Evolutionary conservation across 2,797 vertebrate genomes (phyloP), one percentile per base, ranked within the genome.

Genomic region (Botia almorhae): DNA sequence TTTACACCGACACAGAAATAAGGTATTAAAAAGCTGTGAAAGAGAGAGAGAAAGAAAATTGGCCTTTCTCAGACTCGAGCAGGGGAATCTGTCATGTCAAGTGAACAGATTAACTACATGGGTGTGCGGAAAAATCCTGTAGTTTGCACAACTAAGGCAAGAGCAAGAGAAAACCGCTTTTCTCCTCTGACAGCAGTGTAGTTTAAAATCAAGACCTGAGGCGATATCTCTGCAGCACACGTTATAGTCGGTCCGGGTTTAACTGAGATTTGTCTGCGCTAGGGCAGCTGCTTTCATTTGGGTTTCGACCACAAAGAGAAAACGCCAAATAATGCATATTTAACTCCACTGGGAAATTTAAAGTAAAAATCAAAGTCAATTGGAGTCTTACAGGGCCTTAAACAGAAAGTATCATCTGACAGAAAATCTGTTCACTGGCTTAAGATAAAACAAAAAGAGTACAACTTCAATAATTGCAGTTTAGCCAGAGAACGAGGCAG

Each of bases 121-220:
- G 19, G 55, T 69, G 72, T 17, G 39, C 17, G 55, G 26, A 75
- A 26, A 68, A 58, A 74, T 65, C 50, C 29, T 60, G 26, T 51
- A 75, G 64, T 69, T 69, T 81, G 72, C 53, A 61, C 55, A 81
- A 39, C 43, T 63, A 17, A 63, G 43, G 55, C 71, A 69, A 39
- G 19, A 69, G 67, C 61, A 69, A 74, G 17, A 53, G 21, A 74
- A 81, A 81, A 75, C 43, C 39, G 64, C 68, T 36, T 26, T 29
- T 73, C 56, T 68, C 14, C 63, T 83, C 65, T 82, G 80, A 80
- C 76, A 80, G 79, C 67, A 67, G 48, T 70, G 63, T 69, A 70
- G 67, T 73, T 82, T 76, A 60, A 63, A 51, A 80, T 69, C 46
- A 74, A 26, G 23, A 58, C 80, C 80, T 21, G 72, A 33, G 82